Evolutionary conservation across 2,888 invertebrate genomes (phyloP).

Genomic region (Cephonodes hylas): DNA sequence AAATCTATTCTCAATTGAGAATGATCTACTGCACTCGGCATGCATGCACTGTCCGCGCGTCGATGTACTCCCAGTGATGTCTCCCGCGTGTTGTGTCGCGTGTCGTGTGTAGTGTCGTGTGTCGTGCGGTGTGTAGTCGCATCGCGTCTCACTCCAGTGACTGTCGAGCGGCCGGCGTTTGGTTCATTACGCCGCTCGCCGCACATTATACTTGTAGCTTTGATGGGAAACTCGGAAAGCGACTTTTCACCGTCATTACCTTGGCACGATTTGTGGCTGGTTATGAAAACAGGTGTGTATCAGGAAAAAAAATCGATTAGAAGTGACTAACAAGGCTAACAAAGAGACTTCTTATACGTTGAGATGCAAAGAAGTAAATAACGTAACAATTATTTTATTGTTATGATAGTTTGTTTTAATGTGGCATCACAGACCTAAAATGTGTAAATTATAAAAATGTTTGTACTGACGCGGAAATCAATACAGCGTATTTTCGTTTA

Average conservation of each 20-base stretch:
- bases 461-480: too few species aligned
- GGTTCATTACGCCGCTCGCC: background rate
- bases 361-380: too few species aligned
- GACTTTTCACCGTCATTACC: background rate
- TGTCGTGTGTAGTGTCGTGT: background rate
- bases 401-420: too few species aligned
- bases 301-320: too few species aligned
- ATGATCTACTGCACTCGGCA: background rate
- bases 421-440: too few species aligned
- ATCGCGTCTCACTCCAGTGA: background rate
- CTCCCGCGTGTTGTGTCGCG: background rate
- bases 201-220: background rate
- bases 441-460: too few species aligned
- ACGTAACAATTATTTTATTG: too few species aligned
- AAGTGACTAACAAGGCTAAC: too few species aligned
- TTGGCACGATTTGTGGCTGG: background rate
- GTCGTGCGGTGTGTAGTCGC: background rate
- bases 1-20: background rate
- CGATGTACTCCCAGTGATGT: background rate
- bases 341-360: too few species aligned
- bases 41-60: background rate
- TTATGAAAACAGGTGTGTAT: too few species aligned
- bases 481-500: too few species aligned
- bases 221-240: background rate
- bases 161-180: background rate